A percentile compares a stretch with the other conserved stretches of the same genome.
Evolutionary conservation across 1,140 invertebrate species (phyloP).

Genomic region (Drosophila prosaltans): DNA sequence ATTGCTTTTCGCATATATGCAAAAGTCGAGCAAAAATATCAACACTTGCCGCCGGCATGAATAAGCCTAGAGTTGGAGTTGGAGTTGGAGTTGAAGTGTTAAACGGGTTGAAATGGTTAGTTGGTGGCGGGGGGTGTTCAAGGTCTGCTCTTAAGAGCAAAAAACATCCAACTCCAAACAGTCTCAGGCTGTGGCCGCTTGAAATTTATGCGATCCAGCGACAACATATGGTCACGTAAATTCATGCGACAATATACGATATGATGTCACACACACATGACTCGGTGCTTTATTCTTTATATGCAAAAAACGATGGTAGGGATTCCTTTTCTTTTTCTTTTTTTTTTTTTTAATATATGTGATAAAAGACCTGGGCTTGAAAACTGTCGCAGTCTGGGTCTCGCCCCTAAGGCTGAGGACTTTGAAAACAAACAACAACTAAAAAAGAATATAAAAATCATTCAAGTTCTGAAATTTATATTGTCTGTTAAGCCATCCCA

Average conservation of each 20-base stretch:
- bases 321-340: slow-evolving; percentile 43
- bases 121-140: slow-evolving; percentile 10
- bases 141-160: slow-evolving; percentile 50
- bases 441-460: not conserved
- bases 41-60: slow-evolving; percentile 54
- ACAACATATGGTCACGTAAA: slow-evolving; percentile 82
- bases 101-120: slow-evolving; percentile 3
- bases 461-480: not conserved
- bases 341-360: slow-evolving; percentile 68
- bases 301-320: slow-evolving; percentile 70
- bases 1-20: slow-evolving; percentile 61
- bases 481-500: not conserved
- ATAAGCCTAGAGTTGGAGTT: slow-evolving; percentile 18
- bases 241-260: slow-evolving; percentile 81
- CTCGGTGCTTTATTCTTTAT: slow-evolving; percentile 75
- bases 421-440: not conserved
- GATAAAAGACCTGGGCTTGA: slow-evolving; percentile 62
- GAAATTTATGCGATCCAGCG: slow-evolving; percentile 77
- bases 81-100: not conserved
- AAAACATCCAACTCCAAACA: slow-evolving; percentile 21
- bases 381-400: slow-evolving; percentile 36
- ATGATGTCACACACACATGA: slow-evolving; percentile 76
- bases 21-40: slow-evolving; percentile 61
- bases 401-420: slow-evolving; percentile 15
- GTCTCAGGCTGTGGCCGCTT: slow-evolving; percentile 69